Percentiles rank a stretch among this genome's conserved stretches.
Evolutionary conservation across 1,140 invertebrate species (phyloP).

Genomic region (Pachyrhynchus sulphureomaculatus): DNA sequence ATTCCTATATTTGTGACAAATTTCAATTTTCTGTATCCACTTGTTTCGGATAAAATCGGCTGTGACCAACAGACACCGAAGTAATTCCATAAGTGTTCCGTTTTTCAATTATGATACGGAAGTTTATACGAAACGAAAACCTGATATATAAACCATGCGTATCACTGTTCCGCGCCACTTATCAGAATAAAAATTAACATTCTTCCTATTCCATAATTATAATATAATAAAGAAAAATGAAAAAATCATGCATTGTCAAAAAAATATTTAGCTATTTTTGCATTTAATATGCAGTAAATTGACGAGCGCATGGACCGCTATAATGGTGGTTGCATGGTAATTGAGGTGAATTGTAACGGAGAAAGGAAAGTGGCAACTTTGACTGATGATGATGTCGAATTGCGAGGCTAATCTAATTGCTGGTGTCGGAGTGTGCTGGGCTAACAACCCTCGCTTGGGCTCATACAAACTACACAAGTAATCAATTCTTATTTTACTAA

Average conservation of each 20-base stretch:
- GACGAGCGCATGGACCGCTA: conserved; percentile 5
- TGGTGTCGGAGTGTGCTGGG: conserved; percentile 37
- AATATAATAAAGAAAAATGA: too few relatives aligned
- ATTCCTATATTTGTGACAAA: too few relatives aligned
- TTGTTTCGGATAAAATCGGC: too few relatives aligned
- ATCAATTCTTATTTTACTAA: neutral
- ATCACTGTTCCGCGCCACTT: too few relatives aligned
- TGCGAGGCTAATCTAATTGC: conserved; percentile 42
- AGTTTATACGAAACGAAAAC: too few relatives aligned
- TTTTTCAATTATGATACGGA: too few relatives aligned
- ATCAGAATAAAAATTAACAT: too few relatives aligned
- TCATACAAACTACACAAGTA: conserved; percentile 9
- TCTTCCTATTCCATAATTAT: too few relatives aligned
- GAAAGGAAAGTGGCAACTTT: conserved; percentile 38
- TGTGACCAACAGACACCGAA: too few relatives aligned
- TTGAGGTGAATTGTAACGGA: conserved; percentile 39
- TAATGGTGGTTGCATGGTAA: conserved; percentile 34
- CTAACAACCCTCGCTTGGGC: conserved; percentile 28
- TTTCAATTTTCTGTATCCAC: too few relatives aligned
- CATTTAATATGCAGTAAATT: conserved; percentile 1
- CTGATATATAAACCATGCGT: too few relatives aligned
- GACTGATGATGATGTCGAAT: conserved; percentile 44
- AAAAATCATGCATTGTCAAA: neutral
- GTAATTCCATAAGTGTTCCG: too few relatives aligned
- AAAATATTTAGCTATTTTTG: neutral